A percentile compares a stretch with the other conserved stretches of the same genome.
These are phyloP conservation scores for Bedellia somnulentella DNA, from an alignment of 2,888 invertebrate genomes.

Conservation along the genomic window DNA sequence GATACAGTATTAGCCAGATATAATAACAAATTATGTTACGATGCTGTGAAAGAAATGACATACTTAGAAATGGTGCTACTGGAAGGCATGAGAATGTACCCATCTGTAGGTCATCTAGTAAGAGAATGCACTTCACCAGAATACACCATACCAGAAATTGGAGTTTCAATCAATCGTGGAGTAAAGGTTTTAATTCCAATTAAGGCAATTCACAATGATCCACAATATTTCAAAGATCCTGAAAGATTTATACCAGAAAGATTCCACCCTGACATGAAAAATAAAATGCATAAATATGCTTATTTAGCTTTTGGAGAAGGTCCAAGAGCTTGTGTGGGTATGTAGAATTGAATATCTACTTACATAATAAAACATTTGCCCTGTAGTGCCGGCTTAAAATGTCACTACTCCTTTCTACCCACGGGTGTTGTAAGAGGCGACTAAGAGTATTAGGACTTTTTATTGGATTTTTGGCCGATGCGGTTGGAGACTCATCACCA, in stretches of 20 bases:
- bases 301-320: conserved; percentile 7
- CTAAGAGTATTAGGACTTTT: no score
- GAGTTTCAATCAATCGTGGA: conserved; percentile 4
- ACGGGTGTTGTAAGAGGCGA: no score
- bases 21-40: conserved; percentile 10
- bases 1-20: conserved; percentile 9
- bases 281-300: conserved; percentile 2
- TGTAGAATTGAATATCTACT: conserved; percentile 1
- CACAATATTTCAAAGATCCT: conserved; percentile 5
- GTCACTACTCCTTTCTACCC: no score
- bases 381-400: no score
- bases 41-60: conserved; percentile 22
- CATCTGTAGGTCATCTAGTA: conserved; percentile 8
- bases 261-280: conserved; percentile 3
- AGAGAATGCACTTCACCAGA: conserved; percentile 5
- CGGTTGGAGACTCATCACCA: no score
- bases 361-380: no score
- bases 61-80: conserved; percentile 24
- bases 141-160: conserved; percentile 5
- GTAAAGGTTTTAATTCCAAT: conserved; percentile 5
- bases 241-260: conserved; percentile 6
- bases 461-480: no score
- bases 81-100: conserved; percentile 22
- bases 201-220: conserved; percentile 6
- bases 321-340: conserved; percentile 7